Evolutionary conservation across 2,888 invertebrate species (phyloP), one percentile per base, ranked within the genome.

Genomic region (Drosophila nigricruria): DNA sequence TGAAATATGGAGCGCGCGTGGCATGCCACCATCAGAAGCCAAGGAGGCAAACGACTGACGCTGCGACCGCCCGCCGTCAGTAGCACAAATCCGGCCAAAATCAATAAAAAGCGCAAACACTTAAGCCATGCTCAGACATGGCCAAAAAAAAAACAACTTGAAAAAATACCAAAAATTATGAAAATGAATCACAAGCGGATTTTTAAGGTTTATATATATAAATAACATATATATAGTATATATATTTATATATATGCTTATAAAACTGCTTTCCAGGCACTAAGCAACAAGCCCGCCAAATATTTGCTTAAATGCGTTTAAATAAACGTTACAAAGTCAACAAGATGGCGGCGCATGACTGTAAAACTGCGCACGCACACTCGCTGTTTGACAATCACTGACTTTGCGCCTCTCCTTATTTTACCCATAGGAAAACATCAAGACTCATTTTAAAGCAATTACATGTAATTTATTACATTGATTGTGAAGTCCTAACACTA

Each of bases 1-100:
- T 77, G 71, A 78, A 70, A 83, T 74, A 81, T 83, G 79, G 81
- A 70, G 63, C 86, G 69, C 83, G 86, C 86, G 88, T 86, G 85
- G 77, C 79, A 76, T 60, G 72, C 69, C 68, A 74, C 57, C 64
- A 79, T 72, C 42, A 61, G 47, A 52, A 47, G 25, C 47, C n/a
- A 5, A 32, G 20, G 43, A 49, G 16, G 63, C 50, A 61, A 6
- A 52, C 38, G 67, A 40, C 45, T 60, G 53, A 62, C 73, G 50
- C 27, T 62, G 56, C 42, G 58, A 61, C 59, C 60, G 57, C 57
- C 75, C 58, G 57, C 73, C 62, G 73, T 60, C 65, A 54, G 77
- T 68, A 66, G 73, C 70, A 47, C 71, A 61, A 85, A 86, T 88
- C 78, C 84, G 84, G 80, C 86, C 73, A 83, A 86, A 86, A 86